Evolutionary conservation across 2,888 invertebrate genomes (phyloP), one percentile per base, ranked within the genome.

Genomic region (Helicoverpa assulta): DNA sequence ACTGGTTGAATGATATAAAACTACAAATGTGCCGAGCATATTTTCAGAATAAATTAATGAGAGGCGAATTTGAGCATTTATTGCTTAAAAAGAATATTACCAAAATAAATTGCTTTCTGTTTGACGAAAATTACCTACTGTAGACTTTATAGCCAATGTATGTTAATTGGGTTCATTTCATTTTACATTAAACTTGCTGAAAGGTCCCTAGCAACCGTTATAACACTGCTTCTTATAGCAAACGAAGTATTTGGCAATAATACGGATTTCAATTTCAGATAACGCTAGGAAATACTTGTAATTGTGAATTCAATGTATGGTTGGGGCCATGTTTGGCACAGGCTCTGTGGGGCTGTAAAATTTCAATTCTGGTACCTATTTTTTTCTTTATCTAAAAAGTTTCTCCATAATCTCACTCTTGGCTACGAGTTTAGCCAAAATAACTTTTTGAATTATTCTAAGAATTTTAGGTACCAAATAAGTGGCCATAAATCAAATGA

Each of bases 221-320:
- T 73, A 71, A 56, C 63, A 67, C 55, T 70, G 61, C 60, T 78
- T 76, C 77, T 82, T 80, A 81, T 82, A 82, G 79, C 78, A 63
- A 73, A 81, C 82, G 85, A 85, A 83, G 82, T 84, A 88, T 91
- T 91, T 89, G 90, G 90, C 89, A 88, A 88, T 91, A 89, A 89
- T 88, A 88, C 88, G 80, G 91, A 92, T 92, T 91, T 89, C 89
- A 91, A 92, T 92, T 92, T 91, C 82, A 92, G 92, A 92, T 92
- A 91, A 87, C 83, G 84, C 77, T 84, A 80, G 86, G 85, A 84
- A 88, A 88, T 88, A 88, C 86, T 88, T 88, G 89, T 90, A 91
- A 91, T 91, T 91, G 91, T 84, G 85, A 84, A 83, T 79, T 81
- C 82, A 82, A 86, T 76, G 80, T 76, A 82, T 56, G 55, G 57